Evolutionary conservation across 2,113 vertebrate species (phyloP), one percentile per base, ranked within the genome.

Genomic region (Mormoops blainvillei): DNA sequence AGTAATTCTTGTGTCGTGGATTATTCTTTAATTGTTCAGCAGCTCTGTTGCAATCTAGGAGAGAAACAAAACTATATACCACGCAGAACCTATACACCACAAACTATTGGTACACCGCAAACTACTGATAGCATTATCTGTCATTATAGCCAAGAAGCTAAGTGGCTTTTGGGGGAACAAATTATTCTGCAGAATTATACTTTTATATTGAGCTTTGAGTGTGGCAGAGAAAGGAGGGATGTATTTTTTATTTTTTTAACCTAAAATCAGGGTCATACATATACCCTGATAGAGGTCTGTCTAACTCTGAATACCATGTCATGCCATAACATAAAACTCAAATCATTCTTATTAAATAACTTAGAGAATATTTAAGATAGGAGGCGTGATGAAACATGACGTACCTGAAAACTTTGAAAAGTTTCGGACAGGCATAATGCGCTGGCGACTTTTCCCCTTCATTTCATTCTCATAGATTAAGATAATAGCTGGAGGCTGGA

Each of bases 1-100:
- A 98, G 98, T 99, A 99, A 33, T 92, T 97, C 91, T 98, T 98
- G 98, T 99, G 99, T 77, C 99, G 98, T 24, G 98, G 98, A 85
- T 99, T 99, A 95, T 99, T 99, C 97, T 99, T 99, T 97, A 99
- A 96, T 70, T 98, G 98, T 97, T 99, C 99, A 3, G 99, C 99
- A 65, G 99, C 99, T 93, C 97, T 96, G 92, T 94, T 92, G 65
- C 99, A 99, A 94, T 99, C 99, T 99, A 94, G 50, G 93, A 86
- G 87, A 87, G 94, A 81, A 33, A 74, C 41, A 89, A 54, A 87
- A 38, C 38, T 43, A 36, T 56, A 50, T 20, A 50, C 28, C 18
- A 48, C 28, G 65, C 3, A 50, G 13, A 90, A 22, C 26, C 31
- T 11, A 36, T 14, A 82, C 1, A 33, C 43, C 33, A 67, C n/a